Conservation (phyloP, 2,888 invertebrate species). For the Trissoscelio sp. region DNA sequence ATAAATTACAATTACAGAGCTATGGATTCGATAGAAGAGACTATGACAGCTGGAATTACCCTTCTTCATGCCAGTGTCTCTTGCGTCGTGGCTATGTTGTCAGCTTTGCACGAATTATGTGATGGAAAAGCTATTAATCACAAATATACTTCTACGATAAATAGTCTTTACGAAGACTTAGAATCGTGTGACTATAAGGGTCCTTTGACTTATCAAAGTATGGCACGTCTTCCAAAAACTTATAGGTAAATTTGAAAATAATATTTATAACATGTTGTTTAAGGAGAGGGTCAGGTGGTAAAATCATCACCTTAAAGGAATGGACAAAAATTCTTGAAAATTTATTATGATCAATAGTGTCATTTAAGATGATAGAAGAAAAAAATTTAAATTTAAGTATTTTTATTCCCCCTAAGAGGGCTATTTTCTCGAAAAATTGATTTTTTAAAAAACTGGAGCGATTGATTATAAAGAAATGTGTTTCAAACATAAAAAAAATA, state of each 20-base stretch:
- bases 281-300: too few species aligned
- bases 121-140: conserved; percentile 89
- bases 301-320: too few species aligned
- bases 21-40: conserved; percentile 97
- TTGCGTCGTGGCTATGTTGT: conserved; percentile 92
- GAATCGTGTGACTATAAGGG: conserved; percentile 89
- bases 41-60: conserved; percentile 91
- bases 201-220: conserved; percentile 92
- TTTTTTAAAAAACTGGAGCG: too few species aligned
- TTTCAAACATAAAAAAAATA: neutral
- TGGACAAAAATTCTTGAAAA: too few species aligned
- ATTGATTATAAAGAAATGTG: too few species aligned
- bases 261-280: too few species aligned
- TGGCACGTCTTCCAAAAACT: conserved; percentile 92
- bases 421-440: too few species aligned
- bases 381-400: too few species aligned
- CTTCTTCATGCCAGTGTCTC: conserved; percentile 92
- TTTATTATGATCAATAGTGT: too few species aligned
- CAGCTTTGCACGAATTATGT: conserved; percentile 92
- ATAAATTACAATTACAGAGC: conserved; percentile 86
- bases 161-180: conserved; percentile 80
- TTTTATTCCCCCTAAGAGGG: too few species aligned
- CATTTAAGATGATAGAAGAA: too few species aligned
- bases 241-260: conserved; percentile 85
- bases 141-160: conserved; percentile 82